Evolutionary conservation across 2,888 invertebrate genomes (phyloP), one percentile per base, ranked within the genome.

Genomic region (Dasysyrphus albostriatus): DNA sequence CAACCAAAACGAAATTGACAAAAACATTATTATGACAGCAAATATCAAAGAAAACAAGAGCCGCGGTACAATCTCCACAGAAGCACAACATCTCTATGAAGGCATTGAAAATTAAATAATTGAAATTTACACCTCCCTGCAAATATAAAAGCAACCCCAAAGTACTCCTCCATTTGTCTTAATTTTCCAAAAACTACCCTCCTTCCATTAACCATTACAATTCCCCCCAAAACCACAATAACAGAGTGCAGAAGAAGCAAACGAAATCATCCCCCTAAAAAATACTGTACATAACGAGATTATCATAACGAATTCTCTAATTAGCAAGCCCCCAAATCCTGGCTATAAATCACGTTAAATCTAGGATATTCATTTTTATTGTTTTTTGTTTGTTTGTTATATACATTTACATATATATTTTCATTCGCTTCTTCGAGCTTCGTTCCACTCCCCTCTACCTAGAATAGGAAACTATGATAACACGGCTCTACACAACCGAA

Each of bases 401-500:
- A 39, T 5, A 39, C 39, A 39, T 39, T 1, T 10, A 2, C 39
- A 39, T 39, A 3, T 10, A 2, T 44, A 44, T 63, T 44, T 54
- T 24, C 49, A 32, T 65, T 37, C n/a, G 56, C 42, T 61, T 54
- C 5, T 42, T 65, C 24, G 54, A 65, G 14, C 44, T 54, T 44
- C 24, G 32, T 12, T 56, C 65, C 58, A 47, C n/a, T 10, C 63
- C 24, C 37, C 24, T 29, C 56, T 42, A 16, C 32, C 51, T 54
- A 14, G 8, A 75, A 78, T 65, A 65, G 70, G 65, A 88, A 89
- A 91, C 89, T 90, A 93, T 92, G 92, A 90, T 92, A 90, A 92
- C 92, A 88, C 90, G 90, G 89, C 90, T 93, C 44, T 92, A 92
- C 88, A 91, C 92, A 88, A 90, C 91, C 88, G 92, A 91, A 88